A percentile compares a stretch with the other conserved stretches of the same genome.
These are phyloP conservation scores for Strigamia crassipes DNA, from an alignment of 2,888 invertebrate genomes.

Conservation along the genomic window DNA sequence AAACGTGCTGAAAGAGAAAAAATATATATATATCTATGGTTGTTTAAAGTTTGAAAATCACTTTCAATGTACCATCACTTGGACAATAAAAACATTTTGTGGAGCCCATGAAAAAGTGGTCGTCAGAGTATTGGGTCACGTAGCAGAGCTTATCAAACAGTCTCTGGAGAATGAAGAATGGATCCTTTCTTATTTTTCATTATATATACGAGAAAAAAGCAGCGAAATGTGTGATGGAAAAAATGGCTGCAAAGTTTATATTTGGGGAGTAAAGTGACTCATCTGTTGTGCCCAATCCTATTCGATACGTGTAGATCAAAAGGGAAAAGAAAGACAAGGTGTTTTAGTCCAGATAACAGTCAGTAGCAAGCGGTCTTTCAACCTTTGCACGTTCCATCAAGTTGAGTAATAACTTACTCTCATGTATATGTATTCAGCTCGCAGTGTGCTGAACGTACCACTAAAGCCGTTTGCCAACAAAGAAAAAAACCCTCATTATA, in stretches of 20 bases:
- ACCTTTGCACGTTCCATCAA: conserved; percentile 33
- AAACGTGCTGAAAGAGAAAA: background rate
- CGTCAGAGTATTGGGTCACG: conserved; percentile 33
- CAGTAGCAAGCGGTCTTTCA: background rate
- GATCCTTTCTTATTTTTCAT: conserved; percentile 27
- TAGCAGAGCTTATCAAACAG: background rate
- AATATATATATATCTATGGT: background rate
- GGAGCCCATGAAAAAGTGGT: background rate
- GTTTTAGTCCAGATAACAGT: conserved; percentile 14
- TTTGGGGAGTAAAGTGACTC: conserved; percentile 1
- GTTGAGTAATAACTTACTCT: background rate
- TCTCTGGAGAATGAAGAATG: conserved; percentile 26
- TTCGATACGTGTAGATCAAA: conserved; percentile 2
- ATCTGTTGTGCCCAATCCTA: conserved; percentile 16
- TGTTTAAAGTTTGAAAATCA: conserved; percentile 11
- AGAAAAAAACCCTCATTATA: no score
- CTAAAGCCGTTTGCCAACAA: background rate
- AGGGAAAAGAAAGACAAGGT: conserved; percentile 22
- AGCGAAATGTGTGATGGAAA: background rate
- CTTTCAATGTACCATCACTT: background rate
- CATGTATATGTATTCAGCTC: conserved; percentile 15
- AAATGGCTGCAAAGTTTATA: background rate
- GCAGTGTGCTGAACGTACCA: background rate
- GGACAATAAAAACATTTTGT: conserved; percentile 4
- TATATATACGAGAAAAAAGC: background rate